Evolutionary conservation across 2,888 invertebrate genomes (phyloP).

Genomic region (Yponomeuta malinellus): DNA sequence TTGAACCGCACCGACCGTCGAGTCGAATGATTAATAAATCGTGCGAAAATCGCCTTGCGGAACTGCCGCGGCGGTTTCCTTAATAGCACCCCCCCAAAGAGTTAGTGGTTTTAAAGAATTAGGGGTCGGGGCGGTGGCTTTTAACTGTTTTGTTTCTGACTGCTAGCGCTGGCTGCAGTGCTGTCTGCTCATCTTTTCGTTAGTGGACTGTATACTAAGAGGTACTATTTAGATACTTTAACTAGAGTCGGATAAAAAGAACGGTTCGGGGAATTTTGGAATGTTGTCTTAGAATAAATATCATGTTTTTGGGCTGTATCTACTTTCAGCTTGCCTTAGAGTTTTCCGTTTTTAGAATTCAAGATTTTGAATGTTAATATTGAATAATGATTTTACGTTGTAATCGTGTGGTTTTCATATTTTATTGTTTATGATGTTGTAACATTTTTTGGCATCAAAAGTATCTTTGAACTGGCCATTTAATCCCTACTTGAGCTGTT

Average conservation of each 20-base stretch:
- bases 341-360: too few species aligned
- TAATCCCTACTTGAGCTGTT: neutral
- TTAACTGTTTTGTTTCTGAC: neutral
- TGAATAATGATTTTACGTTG: too few species aligned
- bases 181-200: neutral
- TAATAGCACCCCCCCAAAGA: conserved; percentile 15
- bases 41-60: conserved; percentile 18
- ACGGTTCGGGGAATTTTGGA: too few species aligned
- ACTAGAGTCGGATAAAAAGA: too few species aligned
- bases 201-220: neutral
- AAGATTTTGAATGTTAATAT: too few species aligned
- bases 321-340: too few species aligned
- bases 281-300: too few species aligned
- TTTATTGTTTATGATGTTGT: too few species aligned
- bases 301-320: too few species aligned
- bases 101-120: conserved; percentile 15
- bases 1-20: conserved; percentile 26
- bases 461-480: too few species aligned
- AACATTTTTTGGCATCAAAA: too few species aligned
- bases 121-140: neutral
- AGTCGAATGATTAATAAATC: conserved; percentile 28
- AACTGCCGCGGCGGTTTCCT: conserved; percentile 16
- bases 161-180: neutral
- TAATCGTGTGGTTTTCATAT: too few species aligned
- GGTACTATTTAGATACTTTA: neutral